phyloP scores from a whole-genome alignment of 2,113 vertebrate species.

The Sebastes schlegelii region DNA sequence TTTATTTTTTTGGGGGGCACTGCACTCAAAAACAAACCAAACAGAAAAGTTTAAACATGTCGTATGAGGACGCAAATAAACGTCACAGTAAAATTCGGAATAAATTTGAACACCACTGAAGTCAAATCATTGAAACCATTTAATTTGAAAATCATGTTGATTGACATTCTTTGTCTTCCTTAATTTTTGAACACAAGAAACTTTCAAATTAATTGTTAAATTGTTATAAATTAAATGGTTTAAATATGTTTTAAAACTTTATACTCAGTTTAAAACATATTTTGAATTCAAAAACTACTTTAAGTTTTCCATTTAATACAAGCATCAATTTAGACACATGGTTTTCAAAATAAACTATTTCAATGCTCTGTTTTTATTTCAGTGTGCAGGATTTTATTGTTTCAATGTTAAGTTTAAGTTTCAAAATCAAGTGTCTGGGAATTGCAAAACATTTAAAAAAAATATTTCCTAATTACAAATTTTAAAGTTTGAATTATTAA shows the following conservation, averaged over 20 bases:
- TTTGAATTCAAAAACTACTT: background rate
- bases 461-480: background rate
- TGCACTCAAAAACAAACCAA: constrained; percentile 4
- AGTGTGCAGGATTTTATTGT: background rate
- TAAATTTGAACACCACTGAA: background rate
- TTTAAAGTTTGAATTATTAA: background rate
- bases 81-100: background rate
- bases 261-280: background rate
- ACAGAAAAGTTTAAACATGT: background rate
- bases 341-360: constrained; percentile 9
- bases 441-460: background rate
- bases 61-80: background rate
- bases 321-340: background rate
- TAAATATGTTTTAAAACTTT: too few species aligned
- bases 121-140: background rate
- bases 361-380: background rate
- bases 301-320: background rate
- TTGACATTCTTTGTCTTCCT: background rate
- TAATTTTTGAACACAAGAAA: too few species aligned
- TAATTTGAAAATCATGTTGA: background rate
- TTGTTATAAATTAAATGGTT: too few species aligned
- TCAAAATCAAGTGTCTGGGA: background rate
- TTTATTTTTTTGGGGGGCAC: background rate
- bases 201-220: too few species aligned
- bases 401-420: background rate